Base-by-base conservation (phyloP, 2,888 invertebrate genomes). In the Gymnocheta viridis region DNA sequence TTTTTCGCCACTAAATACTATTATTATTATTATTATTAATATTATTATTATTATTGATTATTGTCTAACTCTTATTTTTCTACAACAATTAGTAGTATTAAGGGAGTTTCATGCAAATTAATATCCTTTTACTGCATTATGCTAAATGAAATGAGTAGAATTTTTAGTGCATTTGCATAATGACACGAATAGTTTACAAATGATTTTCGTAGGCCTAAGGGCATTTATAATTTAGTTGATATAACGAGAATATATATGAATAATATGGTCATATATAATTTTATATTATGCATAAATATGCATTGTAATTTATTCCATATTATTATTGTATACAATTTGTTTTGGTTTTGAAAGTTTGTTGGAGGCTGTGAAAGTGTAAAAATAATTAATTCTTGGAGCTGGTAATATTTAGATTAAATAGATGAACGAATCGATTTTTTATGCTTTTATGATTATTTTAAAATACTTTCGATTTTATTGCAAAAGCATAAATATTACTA, bases 11-110 rank as follows among this genome's bases (percentile, higher is more conserved):
- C 56, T 54, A 41, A 14, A 41, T 47, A 56, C 51, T 79, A 72
- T 79, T 66, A 64, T 72, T 79, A 56, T 62, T 79, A 72, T 79
- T 66, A 64, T 72, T 79, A 56, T 62, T 79, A 72, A 72, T 66
- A 64, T 72, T 79, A n/a, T n/a, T n/a, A 56, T 62, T 79, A 72
- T 79, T 66, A 64, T 72, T 79, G 72, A 62, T 38, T 79, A 41
- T 35, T 72, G 44, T 72, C 38, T 17, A 47, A 78, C 62, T 79
- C n/a, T 10, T 32, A 54, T 56, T 24, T 64, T 56, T 44, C 17
- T 27, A 35, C 49, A 58, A 49, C 70, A 77, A 60, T 60, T 64
- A 32, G 19, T 51, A 24, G 19, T 27, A 77, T n/a, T 38, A 69
- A 10, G 58, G 58, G 66, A 47, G 35, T 77, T 77, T 14, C 17